A percentile compares a stretch with the other conserved stretches of the same genome.
Evolutionary conservation across 2,113 vertebrate species (phyloP).

Genomic region (Albula glossodonta): DNA sequence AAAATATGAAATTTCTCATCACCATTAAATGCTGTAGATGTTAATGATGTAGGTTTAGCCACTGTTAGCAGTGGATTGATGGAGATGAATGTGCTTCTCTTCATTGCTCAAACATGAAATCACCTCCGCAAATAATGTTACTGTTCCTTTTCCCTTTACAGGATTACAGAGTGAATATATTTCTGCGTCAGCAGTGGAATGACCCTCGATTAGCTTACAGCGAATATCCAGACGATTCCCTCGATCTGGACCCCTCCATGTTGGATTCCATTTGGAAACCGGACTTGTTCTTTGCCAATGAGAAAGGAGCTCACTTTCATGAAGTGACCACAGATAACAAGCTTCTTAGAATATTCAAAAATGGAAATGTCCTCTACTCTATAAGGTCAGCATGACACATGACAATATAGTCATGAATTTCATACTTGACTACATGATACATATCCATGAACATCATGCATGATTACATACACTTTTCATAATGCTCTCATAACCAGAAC

Average conservation of each 20-base stretch:
- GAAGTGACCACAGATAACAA: slow-evolving; percentile 23
- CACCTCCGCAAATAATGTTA: background rate
- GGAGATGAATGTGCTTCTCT: background rate
- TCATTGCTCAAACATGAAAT: background rate
- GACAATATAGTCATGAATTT: background rate
- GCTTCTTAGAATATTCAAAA: slow-evolving; percentile 21
- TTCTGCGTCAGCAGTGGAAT: slow-evolving; percentile 82
- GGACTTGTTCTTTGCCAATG: slow-evolving; percentile 18
- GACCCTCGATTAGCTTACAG: slow-evolving; percentile 79
- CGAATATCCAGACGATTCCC: slow-evolving; percentile 81
- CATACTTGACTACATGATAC: background rate
- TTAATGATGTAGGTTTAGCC: background rate
- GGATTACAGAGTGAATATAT: slow-evolving; percentile 83
- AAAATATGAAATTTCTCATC: background rate
- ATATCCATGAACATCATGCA: background rate
- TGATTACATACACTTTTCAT: background rate
- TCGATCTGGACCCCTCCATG: slow-evolving; percentile 76
- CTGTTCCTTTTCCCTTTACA: slow-evolving; percentile 32
- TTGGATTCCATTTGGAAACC: slow-evolving; percentile 17
- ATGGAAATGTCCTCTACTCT: slow-evolving; percentile 17
- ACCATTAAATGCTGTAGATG: background rate
- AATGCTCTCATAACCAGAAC: background rate
- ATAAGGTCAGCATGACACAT: background rate
- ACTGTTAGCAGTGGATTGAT: background rate
- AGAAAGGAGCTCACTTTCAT: slow-evolving; percentile 52